Evolutionary conservation across 37 sponge, comb jelly and placozoan species (phyloP), one percentile per base, ranked within the genome.

Genomic region (Geodia barretti): DNA sequence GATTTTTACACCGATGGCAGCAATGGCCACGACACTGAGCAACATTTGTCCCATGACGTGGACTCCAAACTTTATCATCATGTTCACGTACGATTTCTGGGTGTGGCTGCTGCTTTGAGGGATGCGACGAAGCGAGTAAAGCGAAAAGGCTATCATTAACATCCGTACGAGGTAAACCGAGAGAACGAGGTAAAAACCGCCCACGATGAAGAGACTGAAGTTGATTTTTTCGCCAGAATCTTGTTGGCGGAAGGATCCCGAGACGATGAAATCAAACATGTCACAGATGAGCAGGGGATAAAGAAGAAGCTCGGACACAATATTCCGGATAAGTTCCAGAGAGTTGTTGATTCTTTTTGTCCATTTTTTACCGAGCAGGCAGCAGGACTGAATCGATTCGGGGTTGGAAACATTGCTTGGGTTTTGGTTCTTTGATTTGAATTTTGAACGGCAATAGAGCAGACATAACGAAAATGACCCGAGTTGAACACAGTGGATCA

Each of bases 161-260:
- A 76, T 26, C n/a, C 88, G 75, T 32, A 68, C 71, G 67, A 87
- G 61, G 67, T 86, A 86, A 11, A 86, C 86, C n/a, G 79, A 33
- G 20, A 79, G 65, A 4, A 79, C 39, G 19, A 79, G 74, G 62
- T 73, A 86, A 29, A 79, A 79, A 34, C 73, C 24, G 19, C 79
- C 74, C 14, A 86, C 47, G 9, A 79, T 32, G 59, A 86, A 86
- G 17, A 79, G 41, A 14, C 66, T 63, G 28, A 86, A 72, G 60
- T 76, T 42, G 74, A 61, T 42, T 67, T 26, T 29, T 36, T 75
- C 68, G 29, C 21, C 38, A 0, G n/a, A 19, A 17, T 38, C 26
- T 29, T 36, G 19, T 19, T 11, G 68, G 3, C n/a, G 67, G 60
- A 40, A 66, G 0, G 58, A n/a, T 2, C 70, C 60, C 7, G 25